Evolutionary conservation across 2,888 invertebrate genomes (phyloP).

Genomic region (Dicranocentrus wangi): DNA sequence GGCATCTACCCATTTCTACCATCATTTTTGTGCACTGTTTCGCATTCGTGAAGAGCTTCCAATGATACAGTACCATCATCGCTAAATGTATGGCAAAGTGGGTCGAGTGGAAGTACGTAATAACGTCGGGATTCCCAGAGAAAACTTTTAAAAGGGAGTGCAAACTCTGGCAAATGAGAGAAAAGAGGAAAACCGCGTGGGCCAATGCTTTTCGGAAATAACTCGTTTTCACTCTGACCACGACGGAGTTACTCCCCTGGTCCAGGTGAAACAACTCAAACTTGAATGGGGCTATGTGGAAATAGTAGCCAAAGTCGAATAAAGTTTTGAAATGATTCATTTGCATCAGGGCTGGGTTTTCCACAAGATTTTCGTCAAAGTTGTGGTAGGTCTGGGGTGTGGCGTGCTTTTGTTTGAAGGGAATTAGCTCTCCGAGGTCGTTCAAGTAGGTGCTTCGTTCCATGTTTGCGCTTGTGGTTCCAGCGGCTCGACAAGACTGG

Average conservation of each 20-base stretch:
- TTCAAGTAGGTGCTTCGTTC: neutral
- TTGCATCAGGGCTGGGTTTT: neutral
- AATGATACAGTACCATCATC: conserved; percentile 19
- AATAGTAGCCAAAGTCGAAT: conserved; percentile 35
- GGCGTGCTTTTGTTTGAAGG: no score
- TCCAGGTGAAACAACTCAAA: conserved; percentile 9
- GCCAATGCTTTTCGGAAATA: neutral
- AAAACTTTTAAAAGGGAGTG: neutral
- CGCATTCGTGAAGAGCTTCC: neutral
- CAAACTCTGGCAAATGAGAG: neutral
- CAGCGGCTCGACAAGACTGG: no score
- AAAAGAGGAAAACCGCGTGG: neutral
- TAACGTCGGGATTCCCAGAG: neutral
- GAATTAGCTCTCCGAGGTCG: neutral
- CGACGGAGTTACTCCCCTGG: neutral
- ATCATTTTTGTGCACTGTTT: conserved; percentile 17
- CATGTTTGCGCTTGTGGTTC: neutral
- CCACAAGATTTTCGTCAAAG: neutral
- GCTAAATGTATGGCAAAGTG: conserved; percentile 3
- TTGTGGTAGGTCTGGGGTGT: no score
- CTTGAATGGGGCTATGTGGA: conserved; percentile 10
- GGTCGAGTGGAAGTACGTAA: neutral
- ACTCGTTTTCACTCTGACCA: neutral
- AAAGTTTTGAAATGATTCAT: conserved; percentile 36
- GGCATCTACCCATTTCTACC: neutral